phyloP scores from a whole-genome alignment of 2,113 vertebrate genomes.

The Archocentrus centrarchus region DNA sequence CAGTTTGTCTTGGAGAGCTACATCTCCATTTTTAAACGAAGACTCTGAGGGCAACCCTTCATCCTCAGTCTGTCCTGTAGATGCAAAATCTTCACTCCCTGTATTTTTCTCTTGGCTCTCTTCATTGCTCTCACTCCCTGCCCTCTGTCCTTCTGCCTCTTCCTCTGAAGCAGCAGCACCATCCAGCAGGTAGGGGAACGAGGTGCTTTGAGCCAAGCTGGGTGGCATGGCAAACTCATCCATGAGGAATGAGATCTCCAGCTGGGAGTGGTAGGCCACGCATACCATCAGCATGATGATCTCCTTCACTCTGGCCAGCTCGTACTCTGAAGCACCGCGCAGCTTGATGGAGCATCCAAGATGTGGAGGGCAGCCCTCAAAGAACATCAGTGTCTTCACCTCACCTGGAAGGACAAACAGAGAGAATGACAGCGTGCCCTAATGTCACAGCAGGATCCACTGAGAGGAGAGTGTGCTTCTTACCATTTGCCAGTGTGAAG shows the following conservation, averaged over 20 bases:
- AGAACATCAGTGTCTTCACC: constrained; percentile 95
- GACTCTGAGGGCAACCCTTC: constrained; percentile 73
- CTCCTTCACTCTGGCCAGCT: constrained; percentile 95
- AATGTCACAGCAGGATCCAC: accelerated
- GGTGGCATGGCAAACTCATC: constrained; percentile 99
- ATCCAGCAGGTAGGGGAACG: constrained; percentile 90
- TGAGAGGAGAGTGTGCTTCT: constrained; percentile 51
- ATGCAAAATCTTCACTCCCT: constrained; percentile 60
- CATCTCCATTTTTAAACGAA: constrained; percentile 39
- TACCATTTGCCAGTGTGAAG: constrained; percentile 91
- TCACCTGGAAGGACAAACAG: constrained; percentile 82
- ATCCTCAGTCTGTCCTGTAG: constrained; percentile 71
- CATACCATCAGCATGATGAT: constrained; percentile 96
- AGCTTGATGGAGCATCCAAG: constrained; percentile 96
- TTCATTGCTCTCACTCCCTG: neutral
- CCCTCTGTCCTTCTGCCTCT: constrained; percentile 24
- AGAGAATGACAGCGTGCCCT: neutral
- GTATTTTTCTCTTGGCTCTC: constrained; percentile 48
- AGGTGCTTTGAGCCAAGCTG: constrained; percentile 84
- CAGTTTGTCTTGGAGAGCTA: constrained; percentile 20
- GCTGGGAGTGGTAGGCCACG: constrained; percentile 97
- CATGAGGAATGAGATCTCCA: constrained; percentile 99
- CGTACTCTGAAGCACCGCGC: constrained; percentile 92
- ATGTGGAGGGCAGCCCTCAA: constrained; percentile 93
- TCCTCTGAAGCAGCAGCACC: constrained; percentile 55